These are phyloP conservation scores for Pandemis corylana DNA, from an alignment of 2,888 invertebrate genomes.

Conservation along the genomic window DNA sequence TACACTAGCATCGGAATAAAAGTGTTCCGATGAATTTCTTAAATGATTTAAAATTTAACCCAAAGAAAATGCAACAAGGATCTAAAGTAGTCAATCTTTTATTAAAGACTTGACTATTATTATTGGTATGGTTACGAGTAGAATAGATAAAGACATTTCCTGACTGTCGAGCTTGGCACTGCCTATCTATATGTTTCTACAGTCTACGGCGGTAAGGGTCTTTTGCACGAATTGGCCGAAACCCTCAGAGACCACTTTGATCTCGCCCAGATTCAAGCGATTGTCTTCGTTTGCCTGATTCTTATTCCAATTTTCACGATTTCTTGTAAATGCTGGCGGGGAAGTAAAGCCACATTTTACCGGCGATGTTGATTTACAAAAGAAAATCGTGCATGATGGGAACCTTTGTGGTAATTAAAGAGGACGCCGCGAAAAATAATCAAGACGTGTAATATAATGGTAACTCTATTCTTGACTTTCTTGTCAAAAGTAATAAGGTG, in stretches of 20 bases:
- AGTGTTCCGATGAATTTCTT: neutral
- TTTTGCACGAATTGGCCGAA: slow-evolving; percentile 13
- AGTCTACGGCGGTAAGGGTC: neutral
- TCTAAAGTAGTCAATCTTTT: neutral
- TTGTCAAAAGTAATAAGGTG: slow-evolving; percentile 11
- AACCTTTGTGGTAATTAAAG: slow-evolving; percentile 4
- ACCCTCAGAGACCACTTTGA: slow-evolving; percentile 18
- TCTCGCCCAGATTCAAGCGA: slow-evolving; percentile 17
- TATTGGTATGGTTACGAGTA: too few relatives aligned
- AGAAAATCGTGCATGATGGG: neutral
- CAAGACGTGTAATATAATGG: slow-evolving; percentile 5
- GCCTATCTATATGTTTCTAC: neutral
- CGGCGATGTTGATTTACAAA: slow-evolving; percentile 5
- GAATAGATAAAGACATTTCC: neutral
- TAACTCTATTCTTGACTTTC: slow-evolving; percentile 10
- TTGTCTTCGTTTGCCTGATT: slow-evolving; percentile 12
- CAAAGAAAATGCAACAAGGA: neutral
- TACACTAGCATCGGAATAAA: neutral
- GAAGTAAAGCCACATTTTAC: neutral
- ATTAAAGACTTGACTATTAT: neutral
- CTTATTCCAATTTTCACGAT: slow-evolving; percentile 9
- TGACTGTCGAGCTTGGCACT: slow-evolving; percentile 1
- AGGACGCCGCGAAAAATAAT: neutral
- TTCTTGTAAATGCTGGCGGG: neutral
- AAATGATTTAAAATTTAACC: neutral